Evolutionary conservation across 2,888 invertebrate genomes (phyloP).

Genomic region (Hyalella azteca): DNA sequence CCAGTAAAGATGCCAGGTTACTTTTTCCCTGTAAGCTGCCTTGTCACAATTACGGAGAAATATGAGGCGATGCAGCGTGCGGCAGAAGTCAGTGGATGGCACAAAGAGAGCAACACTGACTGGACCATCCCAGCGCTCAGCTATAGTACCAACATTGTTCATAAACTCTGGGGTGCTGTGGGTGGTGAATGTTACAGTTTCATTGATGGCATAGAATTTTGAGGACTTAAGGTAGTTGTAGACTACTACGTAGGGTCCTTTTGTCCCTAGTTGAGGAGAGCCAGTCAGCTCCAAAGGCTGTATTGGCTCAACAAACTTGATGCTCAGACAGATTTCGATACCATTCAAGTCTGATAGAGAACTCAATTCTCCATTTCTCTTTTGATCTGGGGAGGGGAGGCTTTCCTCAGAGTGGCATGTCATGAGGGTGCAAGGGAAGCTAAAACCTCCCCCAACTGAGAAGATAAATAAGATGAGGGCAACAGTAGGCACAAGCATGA

Average conservation of each 20-base stretch:
- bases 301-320: conserved; percentile 29
- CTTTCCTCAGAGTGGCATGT: conserved; percentile 45
- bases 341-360: conserved; percentile 30
- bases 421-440: conserved; percentile 46
- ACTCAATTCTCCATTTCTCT: conserved; percentile 31
- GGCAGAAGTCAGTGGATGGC: conserved; percentile 80
- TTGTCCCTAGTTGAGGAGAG: conserved; percentile 48
- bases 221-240: conserved; percentile 80
- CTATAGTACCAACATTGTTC: conserved; percentile 82
- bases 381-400: background rate
- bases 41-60: conserved; percentile 66
- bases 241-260: conserved; percentile 76
- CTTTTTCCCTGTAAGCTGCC: conserved; percentile 71
- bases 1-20: conserved; percentile 89
- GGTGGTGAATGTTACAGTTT: conserved; percentile 89
- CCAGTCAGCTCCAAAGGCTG: conserved; percentile 45
- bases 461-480: background rate
- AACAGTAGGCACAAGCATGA: background rate
- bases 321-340: conserved; percentile 32
- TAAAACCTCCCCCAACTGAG: background rate
- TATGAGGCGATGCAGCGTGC: conserved; percentile 79
- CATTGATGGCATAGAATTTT: conserved; percentile 72
- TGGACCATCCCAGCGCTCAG: conserved; percentile 87
- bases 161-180: conserved; percentile 91
- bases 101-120: conserved; percentile 86